A percentile compares a stretch with the other conserved stretches of the same genome.
phyloP scores from a whole-genome alignment of 2,113 vertebrate species.

The Lamprologus callipterus region DNA sequence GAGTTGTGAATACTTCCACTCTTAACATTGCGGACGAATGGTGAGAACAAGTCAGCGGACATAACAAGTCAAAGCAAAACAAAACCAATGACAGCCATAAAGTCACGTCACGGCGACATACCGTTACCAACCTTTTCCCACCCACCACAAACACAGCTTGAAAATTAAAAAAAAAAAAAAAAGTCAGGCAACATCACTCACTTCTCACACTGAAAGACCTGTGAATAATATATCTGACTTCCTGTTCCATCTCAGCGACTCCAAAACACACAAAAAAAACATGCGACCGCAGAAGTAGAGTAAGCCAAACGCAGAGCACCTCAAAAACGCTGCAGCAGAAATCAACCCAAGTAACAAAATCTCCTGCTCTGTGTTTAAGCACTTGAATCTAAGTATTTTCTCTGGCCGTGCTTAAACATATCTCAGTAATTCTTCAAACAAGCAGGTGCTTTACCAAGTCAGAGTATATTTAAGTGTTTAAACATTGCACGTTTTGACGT shows the following conservation, averaged over 20 bases:
- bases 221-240: constrained; percentile 58
- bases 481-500: neutral
- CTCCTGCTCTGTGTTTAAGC: constrained; percentile 20
- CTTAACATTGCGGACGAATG: neutral
- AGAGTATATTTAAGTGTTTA: neutral
- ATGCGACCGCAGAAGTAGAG: constrained; percentile 28
- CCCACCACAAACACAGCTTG: neutral
- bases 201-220: constrained; percentile 36
- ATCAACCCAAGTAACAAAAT: neutral
- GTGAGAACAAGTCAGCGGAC: neutral
- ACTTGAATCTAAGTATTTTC: neutral
- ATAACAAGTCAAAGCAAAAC: neutral
- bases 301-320: neutral
- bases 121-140: neutral
- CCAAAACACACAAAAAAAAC: constrained; percentile 42
- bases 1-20: constrained; percentile 41
- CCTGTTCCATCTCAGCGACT: constrained; percentile 54
- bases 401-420: neutral
- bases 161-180: neutral
- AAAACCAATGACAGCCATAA: neutral
- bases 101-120: neutral
- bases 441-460: neutral
- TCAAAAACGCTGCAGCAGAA: constrained; percentile 1
- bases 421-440: neutral
- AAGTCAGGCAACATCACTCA: neutral